A percentile compares a stretch with the other conserved stretches of the same genome.
These are phyloP conservation scores for Hirtodrosophila cameraria DNA, from an alignment of 2,888 invertebrate genomes.

Conservation along the genomic window DNA sequence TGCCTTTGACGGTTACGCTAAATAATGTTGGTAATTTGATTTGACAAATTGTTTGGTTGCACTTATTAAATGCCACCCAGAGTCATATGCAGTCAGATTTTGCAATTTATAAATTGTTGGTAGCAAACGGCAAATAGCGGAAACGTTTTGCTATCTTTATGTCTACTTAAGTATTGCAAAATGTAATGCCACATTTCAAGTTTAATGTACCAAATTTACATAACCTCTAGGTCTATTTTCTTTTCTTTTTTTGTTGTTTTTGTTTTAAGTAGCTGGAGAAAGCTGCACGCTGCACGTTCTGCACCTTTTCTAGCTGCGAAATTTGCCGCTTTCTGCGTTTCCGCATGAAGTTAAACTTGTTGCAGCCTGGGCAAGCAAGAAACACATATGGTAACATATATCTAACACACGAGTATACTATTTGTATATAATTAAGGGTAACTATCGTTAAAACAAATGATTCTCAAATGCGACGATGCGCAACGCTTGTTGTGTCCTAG, in stretches of 20 bases:
- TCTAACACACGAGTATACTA: neutral
- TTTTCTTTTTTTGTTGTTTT: too few species aligned
- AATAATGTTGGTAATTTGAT: slow-evolving; percentile 72
- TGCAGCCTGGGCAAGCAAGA: slow-evolving; percentile 12
- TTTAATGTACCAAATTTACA: slow-evolving; percentile 63
- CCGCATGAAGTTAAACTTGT: slow-evolving; percentile 29
- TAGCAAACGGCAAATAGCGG: slow-evolving; percentile 37
- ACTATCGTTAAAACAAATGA: slow-evolving; percentile 52
- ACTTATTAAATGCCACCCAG: slow-evolving; percentile 55
- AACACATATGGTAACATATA: too few species aligned
- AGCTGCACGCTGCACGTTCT: slow-evolving; percentile 61
- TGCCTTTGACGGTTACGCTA: slow-evolving; percentile 55
- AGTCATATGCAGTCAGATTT: slow-evolving; percentile 38
- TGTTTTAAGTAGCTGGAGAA: slow-evolving; percentile 53
- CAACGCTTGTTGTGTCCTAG: slow-evolving; percentile 55
- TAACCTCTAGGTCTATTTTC: slow-evolving; percentile 44
- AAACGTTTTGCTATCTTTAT: slow-evolving; percentile 33
- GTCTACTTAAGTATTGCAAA: slow-evolving; percentile 30
- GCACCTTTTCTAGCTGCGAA: slow-evolving; percentile 53
- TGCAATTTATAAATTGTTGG: slow-evolving; percentile 56
- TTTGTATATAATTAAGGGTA: slow-evolving; percentile 58
- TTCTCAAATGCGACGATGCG: slow-evolving; percentile 68
- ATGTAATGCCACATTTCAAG: slow-evolving; percentile 50
- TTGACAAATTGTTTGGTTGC: slow-evolving; percentile 75
- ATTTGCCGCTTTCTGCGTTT: slow-evolving; percentile 76